Percentiles rank a stretch among this genome's conserved stretches.
These are phyloP conservation scores for Carapus acus DNA, from an alignment of 2,797 vertebrate genomes.

Conservation along the genomic window DNA sequence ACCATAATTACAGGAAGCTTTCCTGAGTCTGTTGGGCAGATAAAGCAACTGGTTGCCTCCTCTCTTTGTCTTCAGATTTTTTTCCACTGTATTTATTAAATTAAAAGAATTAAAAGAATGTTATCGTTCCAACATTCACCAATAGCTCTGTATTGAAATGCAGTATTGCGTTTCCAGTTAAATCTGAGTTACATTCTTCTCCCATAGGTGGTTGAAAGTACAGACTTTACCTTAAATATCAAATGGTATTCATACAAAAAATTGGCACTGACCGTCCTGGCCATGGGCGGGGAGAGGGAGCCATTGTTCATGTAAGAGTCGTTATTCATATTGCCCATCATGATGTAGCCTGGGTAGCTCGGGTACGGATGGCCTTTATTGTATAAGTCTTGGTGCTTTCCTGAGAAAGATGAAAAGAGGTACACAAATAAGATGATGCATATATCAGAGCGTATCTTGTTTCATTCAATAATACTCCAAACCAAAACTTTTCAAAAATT, in stretches of 20 bases:
- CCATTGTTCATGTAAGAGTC: constrained; percentile 98
- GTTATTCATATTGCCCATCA: constrained; percentile 98
- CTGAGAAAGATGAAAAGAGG: constrained; percentile 59
- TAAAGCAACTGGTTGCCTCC: constrained; percentile 23
- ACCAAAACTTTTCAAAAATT: too few species aligned
- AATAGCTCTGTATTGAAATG: too few species aligned
- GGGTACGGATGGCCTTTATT: constrained; percentile 89
- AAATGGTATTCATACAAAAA: neutral
- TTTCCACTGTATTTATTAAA: neutral
- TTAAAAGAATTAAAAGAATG: too few species aligned
- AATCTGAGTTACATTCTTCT: too few species aligned
- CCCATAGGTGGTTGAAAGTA: too few species aligned
- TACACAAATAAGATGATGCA: constrained; percentile 30
- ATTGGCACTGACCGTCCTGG: constrained; percentile 89
- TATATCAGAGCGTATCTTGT: too few species aligned
- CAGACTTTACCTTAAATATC: neutral
- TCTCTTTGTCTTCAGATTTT: neutral
- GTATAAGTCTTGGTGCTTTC: constrained; percentile 90
- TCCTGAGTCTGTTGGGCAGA: neutral
- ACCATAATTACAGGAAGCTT: neutral
- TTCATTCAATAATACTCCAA: too few species aligned
- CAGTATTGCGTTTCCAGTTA: too few species aligned
- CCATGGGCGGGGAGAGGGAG: constrained; percentile 95
- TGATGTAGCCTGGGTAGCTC: constrained; percentile 94
- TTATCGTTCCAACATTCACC: too few species aligned